These are phyloP conservation scores for Synodontis membranacea DNA, from an alignment of 2,113 vertebrate species.

Conservation along the genomic window DNA sequence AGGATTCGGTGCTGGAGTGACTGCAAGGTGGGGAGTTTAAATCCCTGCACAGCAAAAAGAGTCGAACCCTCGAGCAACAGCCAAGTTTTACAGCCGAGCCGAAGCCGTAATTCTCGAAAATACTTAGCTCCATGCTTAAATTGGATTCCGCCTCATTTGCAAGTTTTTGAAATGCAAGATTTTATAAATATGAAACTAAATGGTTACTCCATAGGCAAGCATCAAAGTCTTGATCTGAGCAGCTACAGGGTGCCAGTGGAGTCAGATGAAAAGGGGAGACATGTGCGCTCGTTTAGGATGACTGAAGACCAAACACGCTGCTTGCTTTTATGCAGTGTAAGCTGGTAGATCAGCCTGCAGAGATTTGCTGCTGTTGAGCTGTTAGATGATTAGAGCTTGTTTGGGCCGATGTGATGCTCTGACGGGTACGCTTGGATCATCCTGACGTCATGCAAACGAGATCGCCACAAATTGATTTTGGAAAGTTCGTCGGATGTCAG, in stretches of 20 bases:
- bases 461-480: neutral
- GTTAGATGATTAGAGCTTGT: neutral
- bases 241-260: slow-evolving; percentile 7
- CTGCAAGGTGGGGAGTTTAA: neutral
- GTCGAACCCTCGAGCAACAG: neutral
- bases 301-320: slow-evolving; percentile 9
- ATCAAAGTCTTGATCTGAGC: slow-evolving; percentile 29
- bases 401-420: no score
- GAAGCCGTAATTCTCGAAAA: neutral
- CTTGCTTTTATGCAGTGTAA: neutral
- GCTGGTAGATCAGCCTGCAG: slow-evolving; percentile 2
- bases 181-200: slow-evolving; percentile 1
- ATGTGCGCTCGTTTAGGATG: slow-evolving; percentile 17
- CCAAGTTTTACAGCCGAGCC: no score
- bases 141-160: neutral
- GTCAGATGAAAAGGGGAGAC: neutral
- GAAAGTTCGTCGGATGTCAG: neutral
- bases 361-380: slow-evolving; percentile 1
- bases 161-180: slow-evolving; percentile 6
- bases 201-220: slow-evolving; percentile 3
- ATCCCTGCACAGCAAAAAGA: neutral
- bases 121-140: neutral
- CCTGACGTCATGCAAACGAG: neutral
- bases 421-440: neutral
- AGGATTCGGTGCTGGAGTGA: neutral